phyloP scores from a whole-genome alignment of 2,888 invertebrate genomes.

The Himalopsyche anomala region DNA sequence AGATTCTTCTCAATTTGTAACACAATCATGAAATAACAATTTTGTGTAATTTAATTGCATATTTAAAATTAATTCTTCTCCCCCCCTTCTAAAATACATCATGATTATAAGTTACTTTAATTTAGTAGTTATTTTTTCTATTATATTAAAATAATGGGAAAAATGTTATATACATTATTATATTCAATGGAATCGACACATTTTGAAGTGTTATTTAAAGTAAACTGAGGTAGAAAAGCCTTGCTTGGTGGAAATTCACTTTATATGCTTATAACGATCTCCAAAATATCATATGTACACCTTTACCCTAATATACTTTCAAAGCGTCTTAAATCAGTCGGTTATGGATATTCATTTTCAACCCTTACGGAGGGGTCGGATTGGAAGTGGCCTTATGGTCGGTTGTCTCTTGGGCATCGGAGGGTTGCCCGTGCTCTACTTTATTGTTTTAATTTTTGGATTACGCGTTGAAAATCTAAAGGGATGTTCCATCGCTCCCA shows the following conservation, averaged over 20 bases:
- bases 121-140: too few relatives aligned
- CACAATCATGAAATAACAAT: too few relatives aligned
- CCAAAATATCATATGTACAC: conserved; percentile 12
- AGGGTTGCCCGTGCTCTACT: conserved; percentile 6
- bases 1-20: too few relatives aligned
- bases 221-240: too few relatives aligned
- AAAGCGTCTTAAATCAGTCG: conserved; percentile 11
- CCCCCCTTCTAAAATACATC: too few relatives aligned
- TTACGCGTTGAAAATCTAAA: conserved; percentile 24
- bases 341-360: conserved; percentile 26
- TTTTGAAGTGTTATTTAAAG: too few relatives aligned
- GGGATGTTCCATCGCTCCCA: neutral
- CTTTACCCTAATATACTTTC: conserved; percentile 3
- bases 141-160: too few relatives aligned
- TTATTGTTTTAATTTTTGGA: conserved; percentile 34
- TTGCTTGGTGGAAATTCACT: neutral
- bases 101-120: too few relatives aligned
- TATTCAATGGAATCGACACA: too few relatives aligned
- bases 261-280: neutral
- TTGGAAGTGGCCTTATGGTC: conserved; percentile 17
- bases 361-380: conserved; percentile 5
- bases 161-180: too few relatives aligned
- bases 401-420: conserved; percentile 25
- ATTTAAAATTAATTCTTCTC: too few relatives aligned
- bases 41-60: too few relatives aligned